These are phyloP conservation scores for Drosophila siamana DNA, from an alignment of 2,888 invertebrate genomes.

Conservation along the genomic window DNA sequence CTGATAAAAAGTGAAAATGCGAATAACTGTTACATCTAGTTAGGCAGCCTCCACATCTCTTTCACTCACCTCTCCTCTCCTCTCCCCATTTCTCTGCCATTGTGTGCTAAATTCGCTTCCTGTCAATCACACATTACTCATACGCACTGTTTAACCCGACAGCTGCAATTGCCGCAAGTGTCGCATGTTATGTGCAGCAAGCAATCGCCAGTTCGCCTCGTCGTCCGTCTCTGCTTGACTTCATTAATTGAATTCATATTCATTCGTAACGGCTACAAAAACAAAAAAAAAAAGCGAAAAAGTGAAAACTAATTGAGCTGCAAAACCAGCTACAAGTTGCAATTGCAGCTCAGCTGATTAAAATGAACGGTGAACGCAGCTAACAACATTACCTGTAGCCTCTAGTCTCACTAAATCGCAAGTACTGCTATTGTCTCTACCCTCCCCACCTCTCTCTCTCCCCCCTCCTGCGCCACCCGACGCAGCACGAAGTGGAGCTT, in stretches of 20 bases:
- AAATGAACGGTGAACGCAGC: conserved; percentile 43
- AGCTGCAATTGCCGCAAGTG: conserved; percentile 29
- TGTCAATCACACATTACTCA: conserved; percentile 72
- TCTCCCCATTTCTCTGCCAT: conserved; percentile 33
- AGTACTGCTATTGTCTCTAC: conserved; percentile 5
- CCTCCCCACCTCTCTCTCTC: no score
- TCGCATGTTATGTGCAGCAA: conserved; percentile 41
- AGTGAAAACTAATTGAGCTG: conserved; percentile 55
- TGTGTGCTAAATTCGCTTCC: conserved; percentile 78
- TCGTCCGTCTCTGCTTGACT: conserved; percentile 20
- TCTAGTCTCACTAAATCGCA: conserved; percentile 20
- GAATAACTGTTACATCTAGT: conserved; percentile 61
- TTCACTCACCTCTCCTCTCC: not conserved
- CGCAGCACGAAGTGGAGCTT: conserved; percentile 89
- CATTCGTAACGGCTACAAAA: conserved; percentile 14
- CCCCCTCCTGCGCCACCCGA: no score
- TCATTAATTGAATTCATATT: conserved; percentile 65
- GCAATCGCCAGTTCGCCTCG: conserved; percentile 37
- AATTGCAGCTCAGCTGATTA: conserved; percentile 40
- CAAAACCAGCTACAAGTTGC: conserved; percentile 21
- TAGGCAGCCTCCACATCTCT: conserved; percentile 14
- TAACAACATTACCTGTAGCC: conserved; percentile 5
- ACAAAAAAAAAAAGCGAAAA: no score
- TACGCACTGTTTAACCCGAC: conserved; percentile 70
- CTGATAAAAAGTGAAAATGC: conserved; percentile 68